Base-by-base conservation (phyloP, 2,113 vertebrate species). In the Lepisosteus osseus region DNA sequence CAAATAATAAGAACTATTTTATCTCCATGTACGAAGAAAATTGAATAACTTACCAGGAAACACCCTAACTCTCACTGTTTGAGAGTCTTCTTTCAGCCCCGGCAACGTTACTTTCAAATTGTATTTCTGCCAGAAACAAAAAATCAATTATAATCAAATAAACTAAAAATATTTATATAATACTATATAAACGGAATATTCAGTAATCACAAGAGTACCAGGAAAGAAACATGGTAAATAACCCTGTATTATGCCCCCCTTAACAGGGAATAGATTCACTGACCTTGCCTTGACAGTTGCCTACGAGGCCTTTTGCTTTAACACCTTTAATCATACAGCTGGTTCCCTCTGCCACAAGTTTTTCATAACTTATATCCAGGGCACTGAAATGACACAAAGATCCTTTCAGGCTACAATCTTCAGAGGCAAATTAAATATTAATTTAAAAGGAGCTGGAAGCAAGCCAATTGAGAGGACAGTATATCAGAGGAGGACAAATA, bases 211-310 rank as follows among this genome's bases (percentile, higher is more conserved):
- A 29, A 29, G 29, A 29, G 29, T 29, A 29, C 29, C 29, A 29
- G 29, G 29, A 29, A 29, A 29, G 29, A 29, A 29, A 29, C 29
- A 29, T 29, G 29, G 9, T 9, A 6, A 9, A 4, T 6, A 51
- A 51, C 3, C 47, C 3, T 51, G 8, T 51, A 51, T 51, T 5
- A 51, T 51, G 4, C 47, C 4, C 47, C 47, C 8, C 47, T 51
- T 3, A 57, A n/a, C 17, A 29, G 17, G 17, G 14, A 59, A n/a
- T 59, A 59, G 13, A 59, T 59, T 4, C 12, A 61, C 88, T 73
- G 80, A 97, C 97, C 94, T 94, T 94, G 75, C 88, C 88, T 65
- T 90, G 90, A 84, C 81, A 91, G 83, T 74, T 92, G 74, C 82
- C 92, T 72, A 97, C 11, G 82, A 73, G 80, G 70, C 95, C 95